These are phyloP conservation scores for Thaumetopoea pityocampa DNA, from an alignment of 1,140 invertebrate genomes.

Conservation along the genomic window DNA sequence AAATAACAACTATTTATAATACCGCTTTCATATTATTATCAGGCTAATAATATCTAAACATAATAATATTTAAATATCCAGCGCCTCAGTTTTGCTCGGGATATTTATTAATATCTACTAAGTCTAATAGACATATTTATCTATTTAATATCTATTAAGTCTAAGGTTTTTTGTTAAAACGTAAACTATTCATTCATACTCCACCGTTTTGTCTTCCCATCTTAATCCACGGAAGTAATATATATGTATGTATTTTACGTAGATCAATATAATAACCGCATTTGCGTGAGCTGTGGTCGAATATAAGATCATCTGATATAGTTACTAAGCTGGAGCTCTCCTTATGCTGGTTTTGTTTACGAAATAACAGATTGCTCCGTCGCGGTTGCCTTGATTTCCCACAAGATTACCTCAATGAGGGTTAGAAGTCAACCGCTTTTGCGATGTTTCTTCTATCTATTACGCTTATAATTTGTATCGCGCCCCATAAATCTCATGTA, in stretches of 20 bases:
- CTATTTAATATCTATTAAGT: too few species aligned
- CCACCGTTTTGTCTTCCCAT: conserved; percentile 6
- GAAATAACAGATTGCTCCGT: conserved; percentile 50
- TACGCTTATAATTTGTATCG: conserved; percentile 43
- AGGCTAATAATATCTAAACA: too few species aligned
- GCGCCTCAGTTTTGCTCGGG: too few species aligned
- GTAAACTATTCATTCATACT: conserved; percentile 13
- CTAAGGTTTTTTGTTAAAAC: too few species aligned
- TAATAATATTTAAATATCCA: too few species aligned
- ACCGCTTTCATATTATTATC: too few species aligned
- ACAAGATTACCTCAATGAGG: conserved; percentile 60
- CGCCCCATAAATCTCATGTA: conserved; percentile 37
- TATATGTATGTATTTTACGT: too few species aligned
- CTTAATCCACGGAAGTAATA: conserved; percentile 6
- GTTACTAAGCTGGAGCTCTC: conserved; percentile 19
- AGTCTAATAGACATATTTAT: too few species aligned
- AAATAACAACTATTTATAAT: too few species aligned
- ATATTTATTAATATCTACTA: too few species aligned
- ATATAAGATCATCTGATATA: conserved; percentile 6
- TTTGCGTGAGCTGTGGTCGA: conserved; percentile 8
- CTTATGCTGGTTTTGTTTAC: conserved; percentile 30
- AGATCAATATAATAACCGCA: conserved; percentile 22
- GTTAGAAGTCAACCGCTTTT: conserved; percentile 46
- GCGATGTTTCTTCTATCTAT: conserved; percentile 34
- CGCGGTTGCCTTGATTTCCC: conserved; percentile 58